Evolutionary conservation across 2,113 vertebrate genomes (phyloP).

Genomic region (Chitala chitala): DNA sequence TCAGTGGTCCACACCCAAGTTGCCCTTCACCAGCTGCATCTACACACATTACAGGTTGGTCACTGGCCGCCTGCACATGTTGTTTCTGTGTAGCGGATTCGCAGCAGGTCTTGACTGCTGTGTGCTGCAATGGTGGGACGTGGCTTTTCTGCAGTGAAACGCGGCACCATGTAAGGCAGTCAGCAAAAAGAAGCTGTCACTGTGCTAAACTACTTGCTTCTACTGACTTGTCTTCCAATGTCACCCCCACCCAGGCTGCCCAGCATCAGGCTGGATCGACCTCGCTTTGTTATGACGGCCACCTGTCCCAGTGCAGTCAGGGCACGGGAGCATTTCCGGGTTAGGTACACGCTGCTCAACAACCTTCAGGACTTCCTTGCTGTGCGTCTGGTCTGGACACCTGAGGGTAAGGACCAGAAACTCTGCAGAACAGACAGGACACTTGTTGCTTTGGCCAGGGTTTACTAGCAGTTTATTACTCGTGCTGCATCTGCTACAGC

Average conservation of each 20-base stretch:
- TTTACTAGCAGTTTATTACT: no score
- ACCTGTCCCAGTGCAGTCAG: slow-evolving; percentile 76
- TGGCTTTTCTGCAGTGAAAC: no score
- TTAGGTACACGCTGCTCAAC: slow-evolving; percentile 86
- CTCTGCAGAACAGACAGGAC: neutral
- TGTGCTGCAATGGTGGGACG: no score
- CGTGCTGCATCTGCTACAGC: no score
- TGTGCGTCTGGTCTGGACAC: slow-evolving; percentile 86
- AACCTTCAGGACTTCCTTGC: slow-evolving; percentile 92
- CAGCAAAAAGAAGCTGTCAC: no score
- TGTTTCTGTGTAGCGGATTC: neutral
- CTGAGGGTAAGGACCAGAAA: slow-evolving; percentile 58
- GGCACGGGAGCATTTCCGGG: slow-evolving; percentile 75
- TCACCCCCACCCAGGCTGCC: slow-evolving; percentile 64
- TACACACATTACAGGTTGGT: slow-evolving; percentile 84
- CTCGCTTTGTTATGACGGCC: slow-evolving; percentile 86
- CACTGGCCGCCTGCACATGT: neutral
- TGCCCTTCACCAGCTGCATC: slow-evolving; percentile 85
- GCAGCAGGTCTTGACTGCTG: no score
- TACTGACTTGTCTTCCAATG: neutral
- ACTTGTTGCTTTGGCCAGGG: no score
- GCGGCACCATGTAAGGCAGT: no score
- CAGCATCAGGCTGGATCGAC: slow-evolving; percentile 80
- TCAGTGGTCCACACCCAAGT: slow-evolving; percentile 87
- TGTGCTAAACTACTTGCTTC: no score